A percentile compares a stretch with the other conserved stretches of the same genome.
Conservation (phyloP, 2,113 vertebrate genomes). For the Menidia beryllina region DNA sequence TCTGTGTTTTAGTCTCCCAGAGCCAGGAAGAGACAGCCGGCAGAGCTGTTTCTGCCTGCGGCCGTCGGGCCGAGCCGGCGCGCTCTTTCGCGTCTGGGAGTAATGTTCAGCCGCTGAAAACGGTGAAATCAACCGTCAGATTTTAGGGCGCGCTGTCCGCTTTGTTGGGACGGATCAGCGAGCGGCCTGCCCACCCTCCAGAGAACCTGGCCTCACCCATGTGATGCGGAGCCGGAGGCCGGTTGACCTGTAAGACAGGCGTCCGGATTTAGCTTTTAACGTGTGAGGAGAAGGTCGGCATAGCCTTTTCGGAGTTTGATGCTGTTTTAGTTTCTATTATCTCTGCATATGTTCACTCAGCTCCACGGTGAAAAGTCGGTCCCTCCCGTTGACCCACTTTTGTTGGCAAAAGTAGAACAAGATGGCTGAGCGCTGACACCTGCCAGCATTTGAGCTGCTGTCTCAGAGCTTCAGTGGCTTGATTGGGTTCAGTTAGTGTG, state of each 20-base stretch:
- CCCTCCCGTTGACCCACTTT: neutral
- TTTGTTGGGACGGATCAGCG: constrained; percentile 16
- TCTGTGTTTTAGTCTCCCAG: constrained; percentile 13
- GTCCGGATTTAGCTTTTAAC: constrained; percentile 17
- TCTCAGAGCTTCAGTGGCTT: constrained; percentile 19
- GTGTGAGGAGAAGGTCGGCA: constrained; percentile 9
- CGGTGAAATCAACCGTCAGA: constrained; percentile 18
- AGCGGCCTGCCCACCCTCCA: constrained; percentile 52
- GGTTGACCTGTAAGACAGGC: constrained; percentile 67
- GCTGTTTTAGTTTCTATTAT: constrained; percentile 6
- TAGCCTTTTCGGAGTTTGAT: constrained; percentile 23
- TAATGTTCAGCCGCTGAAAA: constrained; percentile 15
- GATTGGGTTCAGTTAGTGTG: constrained; percentile 11
- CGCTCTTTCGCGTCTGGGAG: constrained; percentile 39
- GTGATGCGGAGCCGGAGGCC: constrained; percentile 50
- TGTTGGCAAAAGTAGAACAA: neutral
- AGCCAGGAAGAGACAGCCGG: constrained; percentile 39
- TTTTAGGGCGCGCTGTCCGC: constrained; percentile 8
- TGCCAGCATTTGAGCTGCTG: constrained; percentile 3
- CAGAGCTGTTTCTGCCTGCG: constrained; percentile 35
- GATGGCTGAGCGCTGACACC: constrained; percentile 1
- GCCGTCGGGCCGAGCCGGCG: constrained; percentile 17
- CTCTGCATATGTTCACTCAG: neutral
- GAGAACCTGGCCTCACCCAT: constrained; percentile 38
- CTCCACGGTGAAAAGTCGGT: constrained; percentile 13